phyloP scores from a whole-genome alignment of 2,797 vertebrate species.

The Phoebastria nigripes region DNA sequence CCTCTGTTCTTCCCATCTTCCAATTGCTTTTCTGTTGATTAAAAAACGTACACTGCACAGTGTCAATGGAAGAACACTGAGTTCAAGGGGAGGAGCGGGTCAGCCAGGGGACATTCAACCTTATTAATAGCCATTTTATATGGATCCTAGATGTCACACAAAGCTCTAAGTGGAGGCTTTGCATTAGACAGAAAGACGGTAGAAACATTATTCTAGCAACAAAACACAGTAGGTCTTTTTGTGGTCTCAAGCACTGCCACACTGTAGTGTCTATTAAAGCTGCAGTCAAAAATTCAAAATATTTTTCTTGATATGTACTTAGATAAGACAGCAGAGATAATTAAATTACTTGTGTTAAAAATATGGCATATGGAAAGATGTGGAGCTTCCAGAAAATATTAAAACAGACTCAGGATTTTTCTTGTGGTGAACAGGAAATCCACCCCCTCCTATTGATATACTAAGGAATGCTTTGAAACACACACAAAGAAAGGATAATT shows the following conservation, averaged over 20 bases:
- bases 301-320: background rate
- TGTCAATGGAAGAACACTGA: background rate
- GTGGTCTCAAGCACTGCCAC: background rate
- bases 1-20: background rate
- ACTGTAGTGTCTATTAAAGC: background rate
- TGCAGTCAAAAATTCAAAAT: background rate
- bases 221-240: background rate
- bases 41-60: background rate
- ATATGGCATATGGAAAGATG: background rate
- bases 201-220: background rate
- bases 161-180: background rate
- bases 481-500: slow-evolving; percentile 26
- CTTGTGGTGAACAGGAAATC: slow-evolving; percentile 36
- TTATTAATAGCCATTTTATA: background rate
- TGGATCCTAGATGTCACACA: background rate
- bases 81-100: background rate
- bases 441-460: background rate
- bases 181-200: background rate
- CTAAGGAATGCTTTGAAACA: slow-evolving; percentile 60
- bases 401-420: slow-evolving; percentile 17
- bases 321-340: background rate
- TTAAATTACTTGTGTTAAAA: slow-evolving; percentile 1
- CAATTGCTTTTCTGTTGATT: background rate
- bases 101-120: background rate
- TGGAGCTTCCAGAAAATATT: slow-evolving; percentile 16